Base-by-base conservation (phyloP, 2,113 vertebrate genomes). In the Charina bottae region DNA sequence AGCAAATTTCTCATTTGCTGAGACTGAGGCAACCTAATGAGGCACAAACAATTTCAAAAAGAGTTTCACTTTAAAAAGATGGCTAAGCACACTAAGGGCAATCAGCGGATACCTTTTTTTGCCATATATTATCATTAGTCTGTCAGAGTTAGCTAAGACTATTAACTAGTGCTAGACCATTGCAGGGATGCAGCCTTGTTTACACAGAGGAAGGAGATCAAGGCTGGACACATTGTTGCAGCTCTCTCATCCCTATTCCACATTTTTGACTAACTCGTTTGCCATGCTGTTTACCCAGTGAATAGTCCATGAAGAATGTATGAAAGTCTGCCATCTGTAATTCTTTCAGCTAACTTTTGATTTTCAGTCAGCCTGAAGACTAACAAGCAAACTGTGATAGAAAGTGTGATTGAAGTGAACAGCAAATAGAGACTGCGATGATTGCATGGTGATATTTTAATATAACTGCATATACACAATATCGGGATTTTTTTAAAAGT, bases 1-100 rank as follows among this genome's bases (percentile, higher is more conserved):
- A 97, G 95, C 95, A 97, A 94, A 94, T 96, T 96, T 97, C 92
- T 95, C 88, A 85, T 96, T 96, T 97, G 94, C 94, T 94, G 94
- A 95, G 91, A 89, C 91, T 54, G 94, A 94, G 92, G 83, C 85
- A 94, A 94, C 68, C 93, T 96, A 96, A 95, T 94, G 89, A 97
- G 93, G 92, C 94, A 93, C 95, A 97, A 94, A 10, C 89, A 94
- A 94, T 93, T 97, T 97, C 96, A 93, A 94, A 96, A 97, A 96
- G 92, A 96, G 96, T 96, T 96, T 92, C 95, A 94, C 94, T 97
- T 96, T 95, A 24, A 85, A 87, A 91, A 91, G 93, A 94, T 90
- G 95, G 95, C 93, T 96, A 95, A 85, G 93, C 92, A 89, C n/a
- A 84, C 92, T 60, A 92, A 88, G 90, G 90, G 87, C 90, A 53